A percentile compares a stretch with the other conserved stretches of the same genome.
These are phyloP conservation scores for Cheirogaleus medius DNA, from an alignment of 2,113 vertebrate genomes.

Conservation along the genomic window DNA sequence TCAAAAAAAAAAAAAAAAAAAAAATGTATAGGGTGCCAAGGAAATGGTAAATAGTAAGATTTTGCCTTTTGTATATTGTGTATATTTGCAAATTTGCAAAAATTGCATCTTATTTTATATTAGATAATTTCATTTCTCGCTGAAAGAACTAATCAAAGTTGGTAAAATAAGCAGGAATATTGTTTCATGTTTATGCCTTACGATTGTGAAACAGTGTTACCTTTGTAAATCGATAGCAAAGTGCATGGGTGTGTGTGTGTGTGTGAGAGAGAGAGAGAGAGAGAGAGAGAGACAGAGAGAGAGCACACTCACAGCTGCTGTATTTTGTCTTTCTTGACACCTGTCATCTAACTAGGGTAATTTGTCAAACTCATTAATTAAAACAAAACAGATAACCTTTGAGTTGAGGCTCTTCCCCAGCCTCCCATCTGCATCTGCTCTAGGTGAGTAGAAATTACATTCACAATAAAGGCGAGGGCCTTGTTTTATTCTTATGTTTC, in stretches of 20 bases:
- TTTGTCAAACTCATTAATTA: slow-evolving; percentile 42
- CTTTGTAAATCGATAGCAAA: not conserved
- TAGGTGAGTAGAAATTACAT: not conserved
- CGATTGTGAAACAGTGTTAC: not conserved
- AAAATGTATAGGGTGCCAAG: not conserved
- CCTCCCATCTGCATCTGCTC: not conserved
- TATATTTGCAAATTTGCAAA: not conserved
- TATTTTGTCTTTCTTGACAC: not conserved
- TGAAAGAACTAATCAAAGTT: not conserved
- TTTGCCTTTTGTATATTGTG: slow-evolving; percentile 7
- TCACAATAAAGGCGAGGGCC: not conserved
- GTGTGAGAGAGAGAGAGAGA: too few relatives aligned
- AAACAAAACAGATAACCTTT: slow-evolving; percentile 23
- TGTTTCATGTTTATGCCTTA: not conserved
- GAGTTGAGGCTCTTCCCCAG: not conserved
- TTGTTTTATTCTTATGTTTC: not conserved
- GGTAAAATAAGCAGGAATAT: not conserved
- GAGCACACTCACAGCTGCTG: not conserved
- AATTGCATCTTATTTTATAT: not conserved
- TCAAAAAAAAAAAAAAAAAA: too few relatives aligned
- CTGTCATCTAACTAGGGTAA: not conserved
- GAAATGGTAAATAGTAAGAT: not conserved
- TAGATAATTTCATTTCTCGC: not conserved
- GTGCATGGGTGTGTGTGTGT: not conserved
- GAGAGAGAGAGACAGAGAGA: too few relatives aligned